Evolutionary conservation across 2,797 vertebrate genomes (phyloP).

Genomic region (Cygnus olor): DNA sequence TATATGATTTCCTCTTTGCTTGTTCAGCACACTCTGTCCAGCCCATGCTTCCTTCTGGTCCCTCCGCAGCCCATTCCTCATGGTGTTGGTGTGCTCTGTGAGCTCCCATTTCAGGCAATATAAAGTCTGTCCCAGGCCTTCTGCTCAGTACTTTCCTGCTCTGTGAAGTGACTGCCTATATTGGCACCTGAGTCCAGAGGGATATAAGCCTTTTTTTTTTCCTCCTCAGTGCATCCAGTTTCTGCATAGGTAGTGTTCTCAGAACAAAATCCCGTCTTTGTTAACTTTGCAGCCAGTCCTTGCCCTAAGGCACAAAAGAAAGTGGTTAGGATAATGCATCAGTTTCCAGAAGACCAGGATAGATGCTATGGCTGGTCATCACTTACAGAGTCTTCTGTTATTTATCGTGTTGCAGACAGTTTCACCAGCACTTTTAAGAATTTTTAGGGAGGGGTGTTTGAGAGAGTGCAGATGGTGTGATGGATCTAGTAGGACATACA

Average conservation of each 20-base stretch:
- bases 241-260: neutral
- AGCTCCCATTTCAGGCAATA: neutral
- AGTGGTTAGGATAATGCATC: fast-evolving
- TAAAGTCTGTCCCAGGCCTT: neutral
- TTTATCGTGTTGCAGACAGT: neutral
- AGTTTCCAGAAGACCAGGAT: neutral
- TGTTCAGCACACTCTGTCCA: neutral
- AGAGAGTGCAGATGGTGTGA: neutral
- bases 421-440: neutral
- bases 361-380: neutral
- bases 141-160: neutral
- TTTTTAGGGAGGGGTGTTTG: neutral
- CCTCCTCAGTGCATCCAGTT: neutral
- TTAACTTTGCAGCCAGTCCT: neutral
- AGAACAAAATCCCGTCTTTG: neutral
- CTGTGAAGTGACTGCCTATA: fast-evolving
- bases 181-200: neutral
- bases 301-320: neutral
- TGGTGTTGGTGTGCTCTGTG: neutral
- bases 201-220: neutral
- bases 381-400: neutral
- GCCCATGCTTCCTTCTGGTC: neutral
- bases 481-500: neutral
- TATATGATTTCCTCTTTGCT: neutral
- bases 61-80: neutral